Evolutionary conservation across 2,888 invertebrate genomes (phyloP).

Genomic region (Idaea aversata): DNA sequence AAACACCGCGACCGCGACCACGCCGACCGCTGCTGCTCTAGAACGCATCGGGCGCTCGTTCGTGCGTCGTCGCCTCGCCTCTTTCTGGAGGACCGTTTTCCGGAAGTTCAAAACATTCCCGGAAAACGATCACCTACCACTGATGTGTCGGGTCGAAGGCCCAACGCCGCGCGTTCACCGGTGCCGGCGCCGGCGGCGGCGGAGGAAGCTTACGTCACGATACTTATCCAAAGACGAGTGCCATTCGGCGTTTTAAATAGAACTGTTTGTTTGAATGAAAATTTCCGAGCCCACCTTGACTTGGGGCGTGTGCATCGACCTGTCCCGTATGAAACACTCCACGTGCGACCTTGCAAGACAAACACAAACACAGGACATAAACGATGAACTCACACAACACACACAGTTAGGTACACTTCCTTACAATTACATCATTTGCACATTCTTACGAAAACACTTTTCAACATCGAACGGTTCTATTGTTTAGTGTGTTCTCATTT

Average conservation of each 20-base stretch:
- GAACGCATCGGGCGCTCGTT: conserved; percentile 19
- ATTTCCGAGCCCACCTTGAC: conserved; percentile 72
- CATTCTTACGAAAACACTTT: conserved; percentile 11
- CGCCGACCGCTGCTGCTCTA: conserved; percentile 12
- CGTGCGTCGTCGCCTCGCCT: conserved; percentile 32
- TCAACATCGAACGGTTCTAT: conserved; percentile 21
- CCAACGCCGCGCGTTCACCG: conserved; percentile 3
- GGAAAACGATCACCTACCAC: conserved; percentile 37
- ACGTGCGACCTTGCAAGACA: conserved; percentile 73
- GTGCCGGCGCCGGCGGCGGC: conserved; percentile 12
- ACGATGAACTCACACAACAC: conserved; percentile 49
- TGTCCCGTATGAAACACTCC: conserved; percentile 54
- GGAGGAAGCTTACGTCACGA: conserved; percentile 65
- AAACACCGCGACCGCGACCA: conserved; percentile 51
- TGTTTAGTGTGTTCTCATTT: conserved; percentile 35
- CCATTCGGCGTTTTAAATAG: conserved; percentile 68
- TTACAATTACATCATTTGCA: conserved; percentile 32
- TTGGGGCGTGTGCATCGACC: conserved; percentile 75
- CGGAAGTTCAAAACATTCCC: conserved; percentile 59
- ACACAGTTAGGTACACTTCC: conserved; percentile 54
- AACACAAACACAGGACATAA: conserved; percentile 51
- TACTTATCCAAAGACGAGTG: conserved; percentile 60
- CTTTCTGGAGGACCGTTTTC: conserved; percentile 41
- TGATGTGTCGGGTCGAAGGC: conserved; percentile 16
- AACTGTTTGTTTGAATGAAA: conserved; percentile 72